Percentiles rank a stretch among this genome's conserved stretches.
These are phyloP conservation scores for Cossypha polioptera DNA, from an alignment of 2,797 vertebrate genomes.

Conservation along the genomic window DNA sequence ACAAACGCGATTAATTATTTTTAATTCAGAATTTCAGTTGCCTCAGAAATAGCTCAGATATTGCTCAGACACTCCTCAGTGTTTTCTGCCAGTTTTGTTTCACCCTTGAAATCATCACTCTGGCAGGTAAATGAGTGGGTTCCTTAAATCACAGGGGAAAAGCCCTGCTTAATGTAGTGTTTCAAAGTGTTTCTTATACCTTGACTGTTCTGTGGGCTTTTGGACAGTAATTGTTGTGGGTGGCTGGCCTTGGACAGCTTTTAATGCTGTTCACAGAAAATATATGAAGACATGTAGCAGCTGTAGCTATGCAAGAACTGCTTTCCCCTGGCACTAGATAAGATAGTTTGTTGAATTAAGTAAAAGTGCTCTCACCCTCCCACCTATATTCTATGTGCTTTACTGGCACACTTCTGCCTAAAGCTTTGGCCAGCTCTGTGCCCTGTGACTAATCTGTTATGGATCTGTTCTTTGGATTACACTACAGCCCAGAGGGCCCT, in stretches of 20 bases:
- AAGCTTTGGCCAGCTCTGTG: neutral
- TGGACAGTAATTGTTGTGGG: neutral
- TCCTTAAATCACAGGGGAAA: neutral
- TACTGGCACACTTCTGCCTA: neutral
- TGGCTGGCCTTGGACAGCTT: neutral
- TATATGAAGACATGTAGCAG: neutral
- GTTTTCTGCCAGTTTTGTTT: neutral
- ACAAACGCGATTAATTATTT: neutral
- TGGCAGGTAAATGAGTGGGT: neutral
- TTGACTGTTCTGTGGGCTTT: neutral
- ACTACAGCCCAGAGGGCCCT: neutral
- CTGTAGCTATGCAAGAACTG: neutral
- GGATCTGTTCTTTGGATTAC: neutral
- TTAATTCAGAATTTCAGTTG: neutral
- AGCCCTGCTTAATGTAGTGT: neutral
- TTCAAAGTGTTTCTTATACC: neutral
- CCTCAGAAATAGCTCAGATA: neutral
- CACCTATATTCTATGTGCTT: neutral
- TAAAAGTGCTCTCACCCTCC: neutral
- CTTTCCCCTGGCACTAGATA: conserved; percentile 18
- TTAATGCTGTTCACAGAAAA: neutral
- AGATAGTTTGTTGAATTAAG: neutral
- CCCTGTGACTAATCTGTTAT: neutral
- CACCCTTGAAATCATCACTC: neutral
- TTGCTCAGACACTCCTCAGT: neutral